Evolutionary conservation across 2,113 vertebrate species (phyloP).

Genomic region (Serilophus lunatus): DNA sequence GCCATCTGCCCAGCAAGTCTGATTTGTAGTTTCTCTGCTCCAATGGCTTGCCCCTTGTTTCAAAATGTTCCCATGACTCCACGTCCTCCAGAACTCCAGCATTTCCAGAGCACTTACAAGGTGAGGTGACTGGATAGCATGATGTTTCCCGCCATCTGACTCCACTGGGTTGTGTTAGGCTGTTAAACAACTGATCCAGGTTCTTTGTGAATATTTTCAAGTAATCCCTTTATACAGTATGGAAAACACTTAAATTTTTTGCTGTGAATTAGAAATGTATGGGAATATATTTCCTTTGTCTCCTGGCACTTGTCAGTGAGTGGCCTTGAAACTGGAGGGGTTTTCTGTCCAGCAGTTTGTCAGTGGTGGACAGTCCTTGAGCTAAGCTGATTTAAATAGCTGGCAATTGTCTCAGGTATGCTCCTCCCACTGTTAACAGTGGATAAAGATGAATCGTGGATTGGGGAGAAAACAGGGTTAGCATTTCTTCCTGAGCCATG

Average conservation of each 20-base stretch:
- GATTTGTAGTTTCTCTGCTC: conserved; percentile 39
- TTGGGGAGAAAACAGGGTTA: neutral
- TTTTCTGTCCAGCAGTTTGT: neutral
- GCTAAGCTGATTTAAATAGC: neutral
- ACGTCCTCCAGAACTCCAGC: conserved; percentile 21
- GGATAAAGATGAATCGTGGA: neutral
- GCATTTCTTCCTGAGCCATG: neutral
- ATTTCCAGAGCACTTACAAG: neutral
- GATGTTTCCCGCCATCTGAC: neutral
- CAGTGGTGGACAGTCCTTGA: neutral
- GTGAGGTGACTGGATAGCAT: neutral
- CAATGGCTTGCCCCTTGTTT: conserved; percentile 2
- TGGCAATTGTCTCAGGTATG: neutral
- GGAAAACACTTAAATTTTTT: neutral
- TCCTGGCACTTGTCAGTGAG: neutral
- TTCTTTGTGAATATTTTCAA: neutral
- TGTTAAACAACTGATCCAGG: neutral
- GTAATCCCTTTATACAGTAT: neutral
- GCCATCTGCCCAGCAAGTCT: conserved; percentile 56
- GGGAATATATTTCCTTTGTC: neutral
- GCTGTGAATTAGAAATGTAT: neutral
- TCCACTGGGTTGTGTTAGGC: neutral
- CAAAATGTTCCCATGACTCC: neutral
- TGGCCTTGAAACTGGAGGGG: neutral
- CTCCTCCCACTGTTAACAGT: neutral